These are phyloP conservation scores for Chiloscyllium plagiosum DNA, from an alignment of 2,113 vertebrate species.

Conservation along the genomic window DNA sequence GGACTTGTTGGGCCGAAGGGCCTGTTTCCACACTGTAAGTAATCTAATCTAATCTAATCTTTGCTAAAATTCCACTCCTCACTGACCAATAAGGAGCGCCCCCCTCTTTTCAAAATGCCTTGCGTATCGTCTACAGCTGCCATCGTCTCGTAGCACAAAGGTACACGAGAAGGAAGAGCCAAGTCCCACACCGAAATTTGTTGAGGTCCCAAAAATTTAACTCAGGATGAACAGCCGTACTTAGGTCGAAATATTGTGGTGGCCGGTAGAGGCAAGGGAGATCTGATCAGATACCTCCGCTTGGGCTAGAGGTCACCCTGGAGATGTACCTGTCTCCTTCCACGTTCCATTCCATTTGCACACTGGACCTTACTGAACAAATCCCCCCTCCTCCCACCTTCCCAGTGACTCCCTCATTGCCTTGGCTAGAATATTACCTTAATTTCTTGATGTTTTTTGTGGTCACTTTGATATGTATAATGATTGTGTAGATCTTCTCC, in stretches of 20 bases:
- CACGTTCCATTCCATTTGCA: too few relatives aligned
- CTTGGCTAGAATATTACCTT: conserved; percentile 49
- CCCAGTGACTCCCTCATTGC: too few relatives aligned
- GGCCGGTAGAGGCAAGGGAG: not conserved
- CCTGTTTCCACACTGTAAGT: too few relatives aligned
- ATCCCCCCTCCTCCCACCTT: not conserved
- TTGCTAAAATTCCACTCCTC: too few relatives aligned
- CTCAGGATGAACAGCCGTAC: not conserved
- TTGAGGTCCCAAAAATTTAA: not conserved
- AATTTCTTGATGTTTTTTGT: conserved; percentile 62
- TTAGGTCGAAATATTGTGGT: not conserved
- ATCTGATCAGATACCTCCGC: not conserved
- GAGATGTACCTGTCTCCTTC: not conserved
- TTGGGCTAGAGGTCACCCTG: not conserved
- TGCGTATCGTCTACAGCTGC: not conserved
- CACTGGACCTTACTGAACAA: not conserved
- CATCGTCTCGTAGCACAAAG: not conserved
- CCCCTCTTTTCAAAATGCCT: not conserved
- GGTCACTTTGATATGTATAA: conserved; percentile 64
- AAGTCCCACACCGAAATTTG: not conserved
- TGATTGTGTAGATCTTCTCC: conserved; percentile 63
- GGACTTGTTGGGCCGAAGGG: too few relatives aligned
- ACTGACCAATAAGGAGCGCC: not conserved
- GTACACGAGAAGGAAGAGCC: not conserved
- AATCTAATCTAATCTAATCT: too few relatives aligned